Conservation (phyloP, 2,113 vertebrate genomes). For the Trachemys scripta region DNA sequence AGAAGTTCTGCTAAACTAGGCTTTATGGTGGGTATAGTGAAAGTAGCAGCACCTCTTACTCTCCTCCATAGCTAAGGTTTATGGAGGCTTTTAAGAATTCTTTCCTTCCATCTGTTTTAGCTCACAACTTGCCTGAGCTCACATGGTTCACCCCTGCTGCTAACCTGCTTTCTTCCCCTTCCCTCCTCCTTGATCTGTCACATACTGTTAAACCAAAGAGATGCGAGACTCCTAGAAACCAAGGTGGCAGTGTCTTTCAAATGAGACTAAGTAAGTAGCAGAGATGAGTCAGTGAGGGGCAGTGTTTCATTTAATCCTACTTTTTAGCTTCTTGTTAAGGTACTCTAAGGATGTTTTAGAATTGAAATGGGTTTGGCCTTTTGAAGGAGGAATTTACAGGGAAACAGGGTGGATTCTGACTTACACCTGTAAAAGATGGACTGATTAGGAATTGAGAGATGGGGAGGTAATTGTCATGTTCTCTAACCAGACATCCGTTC, state of each 20-base stretch:
- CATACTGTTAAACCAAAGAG: background rate
- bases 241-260: background rate
- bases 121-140: background rate
- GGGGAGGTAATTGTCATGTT: rapidly evolving
- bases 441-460: background rate
- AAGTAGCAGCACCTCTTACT: background rate
- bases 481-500: rapidly evolving
- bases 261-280: background rate
- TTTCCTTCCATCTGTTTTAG: background rate
- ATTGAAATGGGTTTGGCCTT: background rate
- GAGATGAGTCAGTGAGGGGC: background rate
- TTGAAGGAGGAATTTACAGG: background rate
- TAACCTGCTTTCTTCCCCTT: background rate
- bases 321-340: background rate
- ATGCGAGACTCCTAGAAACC: background rate
- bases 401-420: background rate
- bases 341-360: background rate
- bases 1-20: background rate
- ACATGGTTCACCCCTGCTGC: background rate
- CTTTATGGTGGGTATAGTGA: background rate
- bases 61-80: background rate
- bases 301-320: background rate
- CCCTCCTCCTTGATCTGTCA: background rate
- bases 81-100: background rate
- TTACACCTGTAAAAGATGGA: rapidly evolving